Conservation (phyloP, 2,888 invertebrate species). For the Latheticus oryzae region DNA sequence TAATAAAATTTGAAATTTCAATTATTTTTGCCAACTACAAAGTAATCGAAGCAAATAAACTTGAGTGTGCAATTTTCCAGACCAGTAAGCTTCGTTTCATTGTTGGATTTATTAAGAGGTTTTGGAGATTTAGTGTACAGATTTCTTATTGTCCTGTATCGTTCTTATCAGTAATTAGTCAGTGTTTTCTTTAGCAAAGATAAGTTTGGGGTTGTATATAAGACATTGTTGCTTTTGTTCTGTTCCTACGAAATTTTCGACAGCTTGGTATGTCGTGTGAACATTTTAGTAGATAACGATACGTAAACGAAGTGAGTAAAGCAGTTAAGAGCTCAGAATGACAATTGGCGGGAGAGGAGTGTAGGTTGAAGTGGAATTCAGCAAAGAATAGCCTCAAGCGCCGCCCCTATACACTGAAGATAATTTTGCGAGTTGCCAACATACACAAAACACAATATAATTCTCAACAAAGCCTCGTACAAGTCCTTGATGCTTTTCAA, state of each 20-base stretch:
- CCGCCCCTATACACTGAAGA: conserved; percentile 32
- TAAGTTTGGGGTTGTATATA: conserved; percentile 2
- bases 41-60: conserved; percentile 25
- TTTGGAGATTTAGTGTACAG: conserved; percentile 14
- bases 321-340: conserved; percentile 32
- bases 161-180: too few relatives aligned
- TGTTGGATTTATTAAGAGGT: conserved; percentile 24
- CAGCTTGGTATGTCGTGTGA: conserved; percentile 2
- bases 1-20: conserved; percentile 29
- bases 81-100: conserved; percentile 18
- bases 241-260: conserved; percentile 2
- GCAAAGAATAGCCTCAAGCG: conserved; percentile 30
- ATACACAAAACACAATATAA: conserved; percentile 36
- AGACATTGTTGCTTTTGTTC: not conserved
- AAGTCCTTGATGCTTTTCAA: conserved; percentile 32
- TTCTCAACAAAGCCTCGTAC: conserved; percentile 20
- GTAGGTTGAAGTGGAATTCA: conserved; percentile 4
- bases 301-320: conserved; percentile 27
- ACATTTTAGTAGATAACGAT: conserved; percentile 18
- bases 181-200: not conserved
- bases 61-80: conserved; percentile 28
- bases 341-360: conserved; percentile 28
- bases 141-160: too few relatives aligned
- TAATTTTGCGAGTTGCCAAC: conserved; percentile 36
- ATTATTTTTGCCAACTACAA: conserved; percentile 28